Evolutionary conservation across 2,797 vertebrate species (phyloP), one percentile per base, ranked within the genome.

Genomic region (Sorex maritimensis): DNA sequence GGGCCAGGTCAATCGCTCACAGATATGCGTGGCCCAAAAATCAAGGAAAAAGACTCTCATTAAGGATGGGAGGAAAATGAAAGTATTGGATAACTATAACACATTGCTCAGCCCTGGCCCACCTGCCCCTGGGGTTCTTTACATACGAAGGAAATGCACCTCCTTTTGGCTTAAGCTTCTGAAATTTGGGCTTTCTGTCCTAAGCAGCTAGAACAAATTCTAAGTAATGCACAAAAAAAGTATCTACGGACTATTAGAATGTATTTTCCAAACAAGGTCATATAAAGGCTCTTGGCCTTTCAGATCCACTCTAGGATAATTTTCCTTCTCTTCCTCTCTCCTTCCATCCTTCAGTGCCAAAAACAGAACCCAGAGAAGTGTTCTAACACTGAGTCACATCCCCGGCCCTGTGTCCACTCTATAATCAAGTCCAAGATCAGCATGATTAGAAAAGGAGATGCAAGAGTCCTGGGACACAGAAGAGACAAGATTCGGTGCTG

Each of bases 141-240:
- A 75, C 24, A 81, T 41, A 55, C 68, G 63, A 49, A 81, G 74
- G 80, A 91, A 75, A 84, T 69, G n/a, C 14, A 58, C 44, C 65
- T 80, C 11, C 49, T 46, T 75, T 58, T 49, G 69, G 23, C 17
- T 90, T 49, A 30, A 23, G 11, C 5, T 86, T 85, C 88, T 81
- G 15, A 67, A 63, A 58, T 71, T 81, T 63, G 23, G 24, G 9
- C 38, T 91, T 91, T 85, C 69, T 78, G 6, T 55, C 58, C 46
- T 68, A 88, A 88, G 75, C 17, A 65, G 41, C 6, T 49, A 28
- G 81, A 81, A 24, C 34, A 75, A 79, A 75, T 72, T 41, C 4
- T 88, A 77, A 58, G 30, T 55, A 63, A 81, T 67, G 71, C 7
- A 46, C 7, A 73, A 68, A 46, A 13, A 90, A 82, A 65, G 30